Percentiles rank a stretch among this genome's conserved stretches.
Conservation (phyloP, 92 coral and sea anemone species). For the Porites lobata region DNA sequence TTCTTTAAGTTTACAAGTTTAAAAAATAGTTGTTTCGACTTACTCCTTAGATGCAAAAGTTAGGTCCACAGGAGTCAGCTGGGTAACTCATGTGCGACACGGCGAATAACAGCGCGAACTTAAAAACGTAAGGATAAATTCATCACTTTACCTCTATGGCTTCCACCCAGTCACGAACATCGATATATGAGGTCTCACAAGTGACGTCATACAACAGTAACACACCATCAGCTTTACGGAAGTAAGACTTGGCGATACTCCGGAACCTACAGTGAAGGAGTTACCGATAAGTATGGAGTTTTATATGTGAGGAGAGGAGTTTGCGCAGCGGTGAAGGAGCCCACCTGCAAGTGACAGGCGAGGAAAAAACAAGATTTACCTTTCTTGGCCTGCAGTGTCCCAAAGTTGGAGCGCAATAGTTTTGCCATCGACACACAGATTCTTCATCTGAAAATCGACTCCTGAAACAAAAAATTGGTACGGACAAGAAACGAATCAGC, state of each 20-base stretch:
- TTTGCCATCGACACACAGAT: conserved; percentile 87
- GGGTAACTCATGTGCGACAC: no score
- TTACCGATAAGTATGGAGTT: not conserved
- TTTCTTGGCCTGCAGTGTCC: conserved; percentile 99
- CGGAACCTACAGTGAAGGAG: conserved; percentile 76
- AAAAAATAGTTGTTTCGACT: no score
- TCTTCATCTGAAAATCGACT: conserved; percentile 98
- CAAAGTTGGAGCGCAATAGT: conserved; percentile 96
- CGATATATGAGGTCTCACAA: conserved; percentile 90
- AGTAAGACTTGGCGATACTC: conserved; percentile 96
- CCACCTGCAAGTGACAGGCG: not conserved
- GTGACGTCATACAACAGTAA: conserved; percentile 92
- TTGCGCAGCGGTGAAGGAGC: no score
- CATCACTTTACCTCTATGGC: conserved; percentile 88
- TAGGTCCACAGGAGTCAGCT: no score
- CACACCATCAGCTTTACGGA: conserved; percentile 99
- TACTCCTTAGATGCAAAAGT: no score
- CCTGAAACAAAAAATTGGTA: conserved; percentile 52
- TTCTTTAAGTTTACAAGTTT: no score
- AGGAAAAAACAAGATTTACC: conserved; percentile 42
- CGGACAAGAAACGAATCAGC: not conserved
- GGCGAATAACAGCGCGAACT: no score
- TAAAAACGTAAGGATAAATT: no score
- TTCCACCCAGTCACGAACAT: conserved; percentile 98
- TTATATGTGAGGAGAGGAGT: not conserved